Evolutionary conservation across 2,888 invertebrate species (phyloP).

Genomic region (Trichogramma dendrolimi): DNA sequence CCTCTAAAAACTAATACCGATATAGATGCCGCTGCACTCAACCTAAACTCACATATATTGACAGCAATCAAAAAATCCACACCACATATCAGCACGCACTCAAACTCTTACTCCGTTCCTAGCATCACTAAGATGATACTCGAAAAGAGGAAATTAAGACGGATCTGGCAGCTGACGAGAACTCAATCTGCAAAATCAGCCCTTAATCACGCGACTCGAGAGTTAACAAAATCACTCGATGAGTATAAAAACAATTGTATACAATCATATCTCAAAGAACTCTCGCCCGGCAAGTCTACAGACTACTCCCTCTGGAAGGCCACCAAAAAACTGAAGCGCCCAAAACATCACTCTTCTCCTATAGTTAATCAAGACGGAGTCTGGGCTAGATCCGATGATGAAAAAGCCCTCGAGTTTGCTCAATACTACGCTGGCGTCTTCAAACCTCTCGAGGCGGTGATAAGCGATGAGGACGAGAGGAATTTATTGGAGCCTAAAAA

Average conservation of each 20-base stretch:
- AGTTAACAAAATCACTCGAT: no score
- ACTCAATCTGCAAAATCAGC: no score
- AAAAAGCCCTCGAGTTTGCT: background rate
- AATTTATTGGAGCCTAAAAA: no score
- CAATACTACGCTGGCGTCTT: no score
- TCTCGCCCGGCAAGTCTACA: no score
- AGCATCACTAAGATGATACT: background rate
- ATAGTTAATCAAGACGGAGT: background rate
- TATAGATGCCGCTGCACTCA: accelerated
- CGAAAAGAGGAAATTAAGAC: accelerated
- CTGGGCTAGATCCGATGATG: background rate
- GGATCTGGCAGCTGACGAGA: no score
- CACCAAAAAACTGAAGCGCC: background rate
- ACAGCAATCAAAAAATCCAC: background rate
- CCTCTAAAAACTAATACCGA: background rate
- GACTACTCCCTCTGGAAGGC: no score
- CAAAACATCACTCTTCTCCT: background rate
- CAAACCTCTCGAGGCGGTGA: no score
- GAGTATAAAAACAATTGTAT: no score
- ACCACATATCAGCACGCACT: accelerated
- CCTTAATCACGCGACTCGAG: accelerated
- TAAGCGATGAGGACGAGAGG: no score
- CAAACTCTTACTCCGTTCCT: no score
- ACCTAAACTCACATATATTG: background rate
- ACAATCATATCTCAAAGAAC: no score